Evolutionary conservation across 1,140 invertebrate genomes (phyloP).

Genomic region (Eueides isabella): DNA sequence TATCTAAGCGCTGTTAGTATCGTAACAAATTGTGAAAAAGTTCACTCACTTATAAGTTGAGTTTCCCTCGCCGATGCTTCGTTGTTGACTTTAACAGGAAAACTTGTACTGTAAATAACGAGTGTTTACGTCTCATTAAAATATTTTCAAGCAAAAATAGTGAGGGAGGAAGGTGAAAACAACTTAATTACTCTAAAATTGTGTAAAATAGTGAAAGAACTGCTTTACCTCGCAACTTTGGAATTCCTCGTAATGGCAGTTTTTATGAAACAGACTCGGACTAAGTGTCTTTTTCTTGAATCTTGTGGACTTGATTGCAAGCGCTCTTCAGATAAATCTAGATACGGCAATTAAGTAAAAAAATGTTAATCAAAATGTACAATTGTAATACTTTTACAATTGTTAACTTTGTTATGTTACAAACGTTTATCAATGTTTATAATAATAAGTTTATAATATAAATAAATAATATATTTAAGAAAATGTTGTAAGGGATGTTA

Average conservation of each 20-base stretch:
- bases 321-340: background rate
- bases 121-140: slow-evolving; percentile 43
- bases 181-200: slow-evolving; percentile 13
- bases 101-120: slow-evolving; percentile 57
- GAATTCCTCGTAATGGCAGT: slow-evolving; percentile 3
- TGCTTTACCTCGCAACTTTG: background rate
- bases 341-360: background rate
- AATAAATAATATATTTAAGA: no score
- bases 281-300: slow-evolving; percentile 11
- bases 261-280: slow-evolving; percentile 16
- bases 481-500: no score
- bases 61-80: slow-evolving; percentile 41
- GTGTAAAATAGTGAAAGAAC: slow-evolving; percentile 5
- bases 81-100: slow-evolving; percentile 41
- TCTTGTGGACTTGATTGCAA: slow-evolving; percentile 5
- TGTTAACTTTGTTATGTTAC: no score
- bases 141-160: slow-evolving; percentile 29
- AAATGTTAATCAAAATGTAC: background rate
- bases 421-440: no score
- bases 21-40: background rate
- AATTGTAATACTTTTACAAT: no score
- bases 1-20: background rate
- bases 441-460: no score
- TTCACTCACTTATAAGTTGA: slow-evolving; percentile 44
- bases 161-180: slow-evolving; percentile 28